Evolutionary conservation across 2,888 invertebrate species (phyloP).

Genomic region (Trichacis sp.): DNA sequence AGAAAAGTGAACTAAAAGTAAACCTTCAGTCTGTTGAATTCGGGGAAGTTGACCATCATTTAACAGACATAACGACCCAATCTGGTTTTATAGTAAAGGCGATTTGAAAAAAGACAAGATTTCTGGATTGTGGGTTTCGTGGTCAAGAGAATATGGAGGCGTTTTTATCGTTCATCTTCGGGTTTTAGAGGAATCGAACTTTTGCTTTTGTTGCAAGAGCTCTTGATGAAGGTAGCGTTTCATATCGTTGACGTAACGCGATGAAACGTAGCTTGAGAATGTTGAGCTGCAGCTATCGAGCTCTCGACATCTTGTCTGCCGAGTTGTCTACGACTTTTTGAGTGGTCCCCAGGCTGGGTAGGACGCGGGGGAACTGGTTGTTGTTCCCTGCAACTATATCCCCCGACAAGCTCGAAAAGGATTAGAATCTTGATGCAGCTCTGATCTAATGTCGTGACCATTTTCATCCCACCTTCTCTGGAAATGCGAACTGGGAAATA

Average conservation of each 20-base stretch:
- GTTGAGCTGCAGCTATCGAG: background rate
- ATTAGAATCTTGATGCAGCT: conserved; percentile 45
- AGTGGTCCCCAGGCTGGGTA: conserved; percentile 45
- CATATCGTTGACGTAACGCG: background rate
- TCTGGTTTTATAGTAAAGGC: too few species aligned
- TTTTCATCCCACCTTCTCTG: background rate
- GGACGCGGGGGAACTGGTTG: conserved; percentile 54
- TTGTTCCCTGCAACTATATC: conserved; percentile 50
- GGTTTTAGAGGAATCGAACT: too few species aligned
- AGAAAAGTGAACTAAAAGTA: too few species aligned
- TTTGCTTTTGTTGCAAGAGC: too few species aligned
- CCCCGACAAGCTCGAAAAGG: conserved; percentile 57
- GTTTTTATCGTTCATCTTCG: too few species aligned
- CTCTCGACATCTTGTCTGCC: conserved; percentile 19
- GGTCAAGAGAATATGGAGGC: too few species aligned
- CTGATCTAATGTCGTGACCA: conserved; percentile 1
- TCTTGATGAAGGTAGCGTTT: background rate
- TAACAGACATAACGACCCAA: too few species aligned
- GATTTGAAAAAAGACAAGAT: too few species aligned
- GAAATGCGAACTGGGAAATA: background rate
- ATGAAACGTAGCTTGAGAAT: background rate
- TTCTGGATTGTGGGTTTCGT: too few species aligned
- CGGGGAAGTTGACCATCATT: too few species aligned
- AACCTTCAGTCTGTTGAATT: too few species aligned
- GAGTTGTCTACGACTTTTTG: conserved; percentile 48